Evolutionary conservation across 2,888 invertebrate genomes (phyloP), one percentile per base, ranked within the genome.

Genomic region (Sceliomorpha sp.): DNA sequence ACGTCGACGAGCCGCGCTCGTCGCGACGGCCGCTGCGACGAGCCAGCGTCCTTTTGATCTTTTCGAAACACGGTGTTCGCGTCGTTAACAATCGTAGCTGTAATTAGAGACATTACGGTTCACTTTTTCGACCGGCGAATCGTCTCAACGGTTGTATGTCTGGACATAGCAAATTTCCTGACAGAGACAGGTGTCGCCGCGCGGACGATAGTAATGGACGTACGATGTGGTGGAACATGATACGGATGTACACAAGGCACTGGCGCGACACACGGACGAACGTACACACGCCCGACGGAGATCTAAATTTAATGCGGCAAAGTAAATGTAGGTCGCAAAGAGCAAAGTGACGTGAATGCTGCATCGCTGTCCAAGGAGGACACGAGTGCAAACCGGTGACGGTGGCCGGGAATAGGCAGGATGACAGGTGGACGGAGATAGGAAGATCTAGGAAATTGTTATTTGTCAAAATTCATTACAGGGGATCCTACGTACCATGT

Each of bases 301-400:
- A 72, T 78, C 76, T 75, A 80, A 79, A 80, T 82, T 82, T 80
- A 81, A 81, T 76, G 70, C 64, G 45, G 62, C 58, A 58, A 68
- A 67, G 70, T 56, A 74, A 75, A 81, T 81, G 70, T 80, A 79
- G 82, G 81, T 80, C 77, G 70, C 63, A 42, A 50, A 55, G 60
- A 62, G 60, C 47, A 60, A 58, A 51, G 62, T 62, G 56, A 66
- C 64, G 51, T 58, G 44, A 58, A 63, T 53, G 48, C 67, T 63
- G 58, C 66, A 62, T 40, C 44, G 58, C 55, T 53, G 55, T 56
- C 51, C 63, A 69, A 69, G 59, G 63, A 59, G 53, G 51, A 63
- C 36, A 55, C 34, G 29, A 59, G 53, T 55, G 44, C 64, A 50
- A 51, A 63, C 62, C 50, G 47, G 60, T 37, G 26, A 39, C 36